A percentile compares a stretch with the other conserved stretches of the same genome.
These are phyloP conservation scores for Sebastes wilsoni DNA, from an alignment of 2,797 vertebrate species.

Conservation along the genomic window DNA sequence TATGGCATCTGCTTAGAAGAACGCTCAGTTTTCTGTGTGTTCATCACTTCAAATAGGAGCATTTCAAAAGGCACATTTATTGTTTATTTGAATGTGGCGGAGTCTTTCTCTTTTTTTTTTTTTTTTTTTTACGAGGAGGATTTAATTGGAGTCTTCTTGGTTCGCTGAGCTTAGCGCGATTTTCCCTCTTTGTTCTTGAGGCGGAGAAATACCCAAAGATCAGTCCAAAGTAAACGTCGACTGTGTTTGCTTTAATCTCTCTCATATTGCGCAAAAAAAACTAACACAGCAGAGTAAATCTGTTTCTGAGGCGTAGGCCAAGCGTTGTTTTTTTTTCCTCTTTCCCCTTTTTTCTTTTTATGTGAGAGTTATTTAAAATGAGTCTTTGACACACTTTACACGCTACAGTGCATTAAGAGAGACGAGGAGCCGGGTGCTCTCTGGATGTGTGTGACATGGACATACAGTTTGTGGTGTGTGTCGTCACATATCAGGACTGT, in stretches of 20 bases:
- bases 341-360: neutral
- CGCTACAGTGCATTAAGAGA: slow-evolving; percentile 43
- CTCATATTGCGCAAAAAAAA: slow-evolving; percentile 42
- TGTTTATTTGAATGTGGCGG: slow-evolving; percentile 34
- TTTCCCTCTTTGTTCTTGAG: slow-evolving; percentile 59
- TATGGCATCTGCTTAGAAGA: slow-evolving; percentile 16
- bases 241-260: slow-evolving; percentile 71
- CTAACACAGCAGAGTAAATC: slow-evolving; percentile 58
- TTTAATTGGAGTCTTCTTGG: slow-evolving; percentile 66
- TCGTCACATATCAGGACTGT: neutral
- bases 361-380: slow-evolving; percentile 42
- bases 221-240: slow-evolving; percentile 70
- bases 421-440: slow-evolving; percentile 34
- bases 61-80: slow-evolving; percentile 45
- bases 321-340: slow-evolving; percentile 8
- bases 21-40: neutral
- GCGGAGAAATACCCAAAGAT: slow-evolving; percentile 61
- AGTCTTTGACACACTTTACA: slow-evolving; percentile 56
- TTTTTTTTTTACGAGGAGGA: slow-evolving; percentile 25
- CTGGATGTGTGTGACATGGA: slow-evolving; percentile 27
- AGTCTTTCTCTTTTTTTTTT: neutral
- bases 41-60: slow-evolving; percentile 44
- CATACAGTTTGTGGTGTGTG: neutral
- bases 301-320: slow-evolving; percentile 49
- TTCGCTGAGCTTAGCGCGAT: slow-evolving; percentile 56